Percentiles rank a stretch among this genome's conserved stretches.
Evolutionary conservation across 2,888 invertebrate species (phyloP).

Genomic region (Drosophila kokeensis): DNA sequence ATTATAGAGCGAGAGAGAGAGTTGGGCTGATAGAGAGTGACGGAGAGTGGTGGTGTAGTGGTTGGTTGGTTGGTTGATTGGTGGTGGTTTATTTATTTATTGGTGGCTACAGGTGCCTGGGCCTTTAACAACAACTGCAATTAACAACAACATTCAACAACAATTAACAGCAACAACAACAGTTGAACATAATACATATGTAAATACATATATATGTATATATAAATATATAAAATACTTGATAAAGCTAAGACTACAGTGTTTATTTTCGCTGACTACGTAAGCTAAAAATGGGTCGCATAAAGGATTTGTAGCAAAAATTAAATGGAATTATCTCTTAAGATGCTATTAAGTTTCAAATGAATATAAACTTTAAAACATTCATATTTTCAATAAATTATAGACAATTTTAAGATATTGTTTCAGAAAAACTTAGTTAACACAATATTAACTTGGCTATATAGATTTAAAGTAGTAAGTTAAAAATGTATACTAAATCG

Average conservation of each 20-base stretch:
- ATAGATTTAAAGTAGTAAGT: neutral
- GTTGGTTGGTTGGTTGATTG: constrained; percentile 42
- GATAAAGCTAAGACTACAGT: constrained; percentile 23
- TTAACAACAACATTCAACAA: constrained; percentile 68
- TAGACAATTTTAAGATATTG: neutral
- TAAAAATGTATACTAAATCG: neutral
- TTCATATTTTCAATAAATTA: neutral
- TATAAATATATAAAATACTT: neutral
- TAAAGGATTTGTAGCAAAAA: neutral
- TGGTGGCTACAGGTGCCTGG: constrained; percentile 61
- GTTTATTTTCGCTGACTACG: neutral
- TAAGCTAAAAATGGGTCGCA: neutral
- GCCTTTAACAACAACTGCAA: constrained; percentile 67
- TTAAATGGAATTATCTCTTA: neutral
- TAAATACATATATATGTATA: neutral
- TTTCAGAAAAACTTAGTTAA: neutral
- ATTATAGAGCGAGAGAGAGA: constrained; percentile 37
- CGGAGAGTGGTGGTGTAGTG: constrained; percentile 46
- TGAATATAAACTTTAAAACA: no score
- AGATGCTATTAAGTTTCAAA: neutral
- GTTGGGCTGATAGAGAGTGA: constrained; percentile 32
- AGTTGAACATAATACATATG: constrained; percentile 31
- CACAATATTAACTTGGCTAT: neutral
- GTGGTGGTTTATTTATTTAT: constrained; percentile 35
- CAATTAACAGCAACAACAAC: constrained; percentile 50